Evolutionary conservation across 2,888 invertebrate species (phyloP), one percentile per base, ranked within the genome.

Genomic region (Neoascia interrupta): DNA sequence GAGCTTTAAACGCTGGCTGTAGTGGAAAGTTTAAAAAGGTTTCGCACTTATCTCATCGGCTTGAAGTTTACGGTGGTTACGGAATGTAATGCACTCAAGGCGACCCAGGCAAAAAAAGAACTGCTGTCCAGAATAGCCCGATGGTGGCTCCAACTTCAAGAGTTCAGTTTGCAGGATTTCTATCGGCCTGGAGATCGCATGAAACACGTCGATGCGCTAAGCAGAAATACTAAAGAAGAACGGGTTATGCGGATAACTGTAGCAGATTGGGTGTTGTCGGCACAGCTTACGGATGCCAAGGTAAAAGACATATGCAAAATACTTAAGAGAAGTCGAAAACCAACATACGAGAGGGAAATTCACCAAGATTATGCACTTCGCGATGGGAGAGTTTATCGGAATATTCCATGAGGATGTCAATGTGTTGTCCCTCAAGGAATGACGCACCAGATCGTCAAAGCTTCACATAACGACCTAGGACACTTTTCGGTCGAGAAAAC

Each of bases 401-500:
- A 10, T 8, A 28, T 31, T 15, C 1, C 28, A 10, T 13, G 56
- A 1, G 81, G 75, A 8, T 13, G 64, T 11, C 63, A 82, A 11
- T 81, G 80, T 70, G 60, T 82, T 0, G 74, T 82, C 1, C 81
- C 82, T 2, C 61, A 49, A 28, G 72, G 69, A 19, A 51, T 64
- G 34, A 11, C 69, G 34, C 39, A 69, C 13, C 73, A 81, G 31
- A 63, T 83, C 6, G 56, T 82, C 5, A 47, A 41, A 26, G 47
- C 28, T n/a, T n/a, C n/a, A n/a, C n/a, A n/a, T n/a, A n/a, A n/a
- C n/a, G n/a, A n/a, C n/a, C n/a, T n/a, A n/a, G 81, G 73, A 6
- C 81, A 81, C 64, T 81, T 79, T 47, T 70, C 54, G 2, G 5
- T 66, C 5, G 80, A 80, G 26, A 82, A 86, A 82, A 5, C 49